phyloP scores from a whole-genome alignment of 2,888 invertebrate genomes.

The Trileptium ribeirensis region DNA sequence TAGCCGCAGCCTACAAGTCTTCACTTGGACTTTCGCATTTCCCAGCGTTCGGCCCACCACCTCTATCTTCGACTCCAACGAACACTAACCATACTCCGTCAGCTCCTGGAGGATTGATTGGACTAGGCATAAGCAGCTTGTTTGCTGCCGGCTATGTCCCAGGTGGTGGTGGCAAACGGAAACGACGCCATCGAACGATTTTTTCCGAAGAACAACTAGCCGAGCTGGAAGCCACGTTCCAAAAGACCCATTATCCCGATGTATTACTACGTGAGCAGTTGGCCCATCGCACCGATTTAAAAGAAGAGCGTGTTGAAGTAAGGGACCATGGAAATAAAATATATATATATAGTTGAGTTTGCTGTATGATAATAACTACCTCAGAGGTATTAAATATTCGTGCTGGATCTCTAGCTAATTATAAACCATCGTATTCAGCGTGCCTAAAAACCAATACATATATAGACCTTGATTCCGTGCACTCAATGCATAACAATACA shows the following conservation, averaged over 20 bases:
- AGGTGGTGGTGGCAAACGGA: slow-evolving; percentile 78
- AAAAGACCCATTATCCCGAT: slow-evolving; percentile 89
- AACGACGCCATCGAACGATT: slow-evolving; percentile 91
- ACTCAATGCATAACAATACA: too few relatives aligned
- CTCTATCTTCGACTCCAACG: slow-evolving; percentile 23
- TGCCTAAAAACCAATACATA: too few relatives aligned
- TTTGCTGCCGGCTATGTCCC: not conserved
- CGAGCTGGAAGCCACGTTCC: slow-evolving; percentile 88
- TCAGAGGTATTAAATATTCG: too few relatives aligned
- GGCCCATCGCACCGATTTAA: slow-evolving; percentile 88
- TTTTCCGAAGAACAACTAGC: slow-evolving; percentile 97
- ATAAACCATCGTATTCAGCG: too few relatives aligned
- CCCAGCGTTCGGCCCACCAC: slow-evolving; percentile 41
- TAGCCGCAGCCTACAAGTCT: slow-evolving; percentile 31
- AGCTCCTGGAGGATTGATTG: not conserved
- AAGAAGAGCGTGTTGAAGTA: slow-evolving; percentile 98
- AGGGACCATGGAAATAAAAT: too few relatives aligned
- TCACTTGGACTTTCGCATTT: slow-evolving; percentile 32
- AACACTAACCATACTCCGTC: slow-evolving; percentile 8
- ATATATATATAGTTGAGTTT: too few relatives aligned
- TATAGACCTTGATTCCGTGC: too few relatives aligned
- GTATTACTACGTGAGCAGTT: slow-evolving; percentile 74
- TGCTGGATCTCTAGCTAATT: too few relatives aligned
- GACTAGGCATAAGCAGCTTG: not conserved
- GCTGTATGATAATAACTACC: too few relatives aligned